phyloP scores from a whole-genome alignment of 2,113 vertebrate genomes.

The Apus apus region DNA sequence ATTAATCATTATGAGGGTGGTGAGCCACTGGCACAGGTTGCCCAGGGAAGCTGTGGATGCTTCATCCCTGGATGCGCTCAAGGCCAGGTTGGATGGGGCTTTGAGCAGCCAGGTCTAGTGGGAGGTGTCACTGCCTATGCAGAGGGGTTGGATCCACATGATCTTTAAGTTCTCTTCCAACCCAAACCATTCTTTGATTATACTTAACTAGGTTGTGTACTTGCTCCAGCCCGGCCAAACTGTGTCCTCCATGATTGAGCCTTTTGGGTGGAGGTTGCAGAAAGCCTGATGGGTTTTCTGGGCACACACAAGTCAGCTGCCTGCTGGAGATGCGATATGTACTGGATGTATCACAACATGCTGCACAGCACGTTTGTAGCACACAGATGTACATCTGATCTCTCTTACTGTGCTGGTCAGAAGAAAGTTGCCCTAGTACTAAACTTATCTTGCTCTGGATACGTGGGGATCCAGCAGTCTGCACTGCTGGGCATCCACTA shows the following conservation, averaged over 20 bases:
- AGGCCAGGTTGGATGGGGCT: too few relatives aligned
- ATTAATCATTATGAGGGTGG: too few relatives aligned
- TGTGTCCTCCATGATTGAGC: not conserved
- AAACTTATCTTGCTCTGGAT: too few relatives aligned
- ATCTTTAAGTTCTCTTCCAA: too few relatives aligned
- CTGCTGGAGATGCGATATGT: accelerated
- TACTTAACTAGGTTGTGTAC: not conserved
- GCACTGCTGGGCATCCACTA: not conserved
- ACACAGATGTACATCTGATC: not conserved
- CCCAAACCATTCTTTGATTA: too few relatives aligned
- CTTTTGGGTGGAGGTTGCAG: not conserved
- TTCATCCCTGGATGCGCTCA: too few relatives aligned
- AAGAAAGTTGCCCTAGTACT: not conserved
- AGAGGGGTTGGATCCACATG: too few relatives aligned
- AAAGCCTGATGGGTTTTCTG: not conserved
- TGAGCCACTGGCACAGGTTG: too few relatives aligned
- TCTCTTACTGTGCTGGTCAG: not conserved
- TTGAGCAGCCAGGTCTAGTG: too few relatives aligned
- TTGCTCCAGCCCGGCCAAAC: not conserved
- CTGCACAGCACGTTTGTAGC: not conserved
- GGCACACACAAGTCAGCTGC: not conserved
- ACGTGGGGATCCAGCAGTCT: not conserved
- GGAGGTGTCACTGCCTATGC: too few relatives aligned
- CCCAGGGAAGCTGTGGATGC: too few relatives aligned
- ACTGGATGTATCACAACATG: not conserved